Evolutionary conservation across 2,113 vertebrate genomes (phyloP).

Genomic region (Thomomys bottae): DNA sequence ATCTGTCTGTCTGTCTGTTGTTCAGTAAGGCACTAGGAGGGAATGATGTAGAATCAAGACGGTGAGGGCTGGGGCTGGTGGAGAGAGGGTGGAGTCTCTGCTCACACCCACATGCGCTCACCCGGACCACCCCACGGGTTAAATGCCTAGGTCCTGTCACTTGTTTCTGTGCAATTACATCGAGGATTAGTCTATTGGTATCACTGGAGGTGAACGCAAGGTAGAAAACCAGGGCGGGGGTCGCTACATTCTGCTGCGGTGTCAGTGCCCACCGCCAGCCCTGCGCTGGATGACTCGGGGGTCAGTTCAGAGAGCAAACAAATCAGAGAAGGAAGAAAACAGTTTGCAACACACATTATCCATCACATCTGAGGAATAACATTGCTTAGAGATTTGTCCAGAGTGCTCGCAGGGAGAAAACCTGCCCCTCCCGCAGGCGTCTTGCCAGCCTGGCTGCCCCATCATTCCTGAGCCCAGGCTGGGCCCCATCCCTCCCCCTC

Average conservation of each 20-base stretch:
- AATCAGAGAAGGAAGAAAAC: constrained; percentile 54
- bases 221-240: constrained; percentile 83
- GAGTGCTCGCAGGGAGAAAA: constrained; percentile 72
- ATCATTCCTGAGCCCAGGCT: constrained; percentile 26
- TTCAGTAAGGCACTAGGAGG: constrained; percentile 99
- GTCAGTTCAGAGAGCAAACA: constrained; percentile 62
- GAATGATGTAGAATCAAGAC: constrained; percentile 93
- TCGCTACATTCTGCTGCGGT: constrained; percentile 93
- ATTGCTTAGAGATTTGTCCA: constrained; percentile 87
- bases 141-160: constrained; percentile 94
- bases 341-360: constrained; percentile 79
- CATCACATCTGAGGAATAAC: constrained; percentile 80
- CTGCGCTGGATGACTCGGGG: constrained; percentile 75
- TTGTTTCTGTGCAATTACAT: constrained; percentile 94
- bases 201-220: constrained; percentile 88
- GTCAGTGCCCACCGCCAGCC: constrained; percentile 85
- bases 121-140: constrained; percentile 92
- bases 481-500: neutral
- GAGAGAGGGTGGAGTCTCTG: constrained; percentile 88
- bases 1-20: constrained; percentile 87
- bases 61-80: constrained; percentile 85
- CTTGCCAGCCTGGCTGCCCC: neutral
- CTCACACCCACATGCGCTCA: constrained; percentile 74
- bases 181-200: constrained; percentile 94
- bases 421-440: neutral